phyloP scores from a whole-genome alignment of 2,113 vertebrate genomes.

The Cololabis saira region DNA sequence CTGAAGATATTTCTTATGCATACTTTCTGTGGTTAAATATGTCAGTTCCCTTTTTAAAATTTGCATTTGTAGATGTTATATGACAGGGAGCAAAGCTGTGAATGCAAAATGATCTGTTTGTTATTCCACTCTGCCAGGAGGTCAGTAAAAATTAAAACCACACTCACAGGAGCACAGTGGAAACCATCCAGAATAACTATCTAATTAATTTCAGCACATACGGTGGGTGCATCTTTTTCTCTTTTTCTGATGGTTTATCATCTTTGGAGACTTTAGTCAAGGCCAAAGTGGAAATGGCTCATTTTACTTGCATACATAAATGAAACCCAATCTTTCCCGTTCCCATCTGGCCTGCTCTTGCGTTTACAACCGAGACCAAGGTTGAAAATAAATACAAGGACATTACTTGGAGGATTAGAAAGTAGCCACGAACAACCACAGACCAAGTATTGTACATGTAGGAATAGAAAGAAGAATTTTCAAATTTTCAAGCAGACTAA shows the following conservation, averaged over 20 bases:
- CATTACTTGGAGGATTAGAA: slow-evolving; percentile 40
- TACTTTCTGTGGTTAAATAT: slow-evolving; percentile 30
- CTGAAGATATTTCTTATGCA: neutral
- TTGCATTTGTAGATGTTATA: slow-evolving; percentile 39
- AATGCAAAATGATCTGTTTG: slow-evolving; percentile 66
- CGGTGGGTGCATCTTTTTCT: slow-evolving; percentile 50
- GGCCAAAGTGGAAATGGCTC: slow-evolving; percentile 63
- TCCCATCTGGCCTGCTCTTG: slow-evolving; percentile 65
- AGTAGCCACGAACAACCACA: neutral
- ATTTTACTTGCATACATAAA: slow-evolving; percentile 70
- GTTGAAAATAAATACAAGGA: slow-evolving; percentile 69
- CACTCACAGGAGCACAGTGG: slow-evolving; percentile 64
- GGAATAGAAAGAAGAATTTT: neutral
- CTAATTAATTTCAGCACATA: slow-evolving; percentile 73
- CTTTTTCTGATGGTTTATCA: slow-evolving; percentile 64
- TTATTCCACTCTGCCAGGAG: slow-evolving; percentile 62
- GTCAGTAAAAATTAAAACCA: slow-evolving; percentile 73
- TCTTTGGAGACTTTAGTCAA: slow-evolving; percentile 71
- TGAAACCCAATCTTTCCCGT: slow-evolving; percentile 61
- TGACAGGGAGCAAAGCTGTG: slow-evolving; percentile 47
- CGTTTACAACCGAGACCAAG: slow-evolving; percentile 56
- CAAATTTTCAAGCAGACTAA: neutral
- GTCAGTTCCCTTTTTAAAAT: slow-evolving; percentile 44
- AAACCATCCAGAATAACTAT: slow-evolving; percentile 73
- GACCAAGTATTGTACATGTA: neutral